Conservation (phyloP, 2,797 vertebrate species). For the Cuculus canorus region DNA sequence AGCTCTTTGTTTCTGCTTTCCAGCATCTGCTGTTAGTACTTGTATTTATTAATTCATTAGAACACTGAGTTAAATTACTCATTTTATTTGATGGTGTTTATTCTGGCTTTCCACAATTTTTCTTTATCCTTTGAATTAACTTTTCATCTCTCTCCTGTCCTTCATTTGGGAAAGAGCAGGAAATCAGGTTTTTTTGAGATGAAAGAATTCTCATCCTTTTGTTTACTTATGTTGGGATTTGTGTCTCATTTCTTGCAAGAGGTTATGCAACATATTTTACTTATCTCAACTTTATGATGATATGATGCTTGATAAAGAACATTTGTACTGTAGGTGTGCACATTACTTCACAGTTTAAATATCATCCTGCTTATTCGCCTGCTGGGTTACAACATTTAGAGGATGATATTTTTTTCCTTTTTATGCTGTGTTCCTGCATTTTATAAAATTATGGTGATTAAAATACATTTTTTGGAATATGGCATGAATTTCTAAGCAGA, state of each 20-base stretch:
- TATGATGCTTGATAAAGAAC: neutral
- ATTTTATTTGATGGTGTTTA: neutral
- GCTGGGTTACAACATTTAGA: neutral
- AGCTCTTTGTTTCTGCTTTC: neutral
- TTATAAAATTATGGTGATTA: neutral
- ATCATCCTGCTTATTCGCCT: constrained; percentile 8
- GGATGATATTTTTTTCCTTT: neutral
- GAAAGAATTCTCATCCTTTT: neutral
- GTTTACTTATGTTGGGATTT: neutral
- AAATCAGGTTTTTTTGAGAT: too few relatives aligned
- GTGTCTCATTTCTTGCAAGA: neutral
- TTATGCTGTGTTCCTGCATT: neutral
- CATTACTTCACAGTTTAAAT: neutral
- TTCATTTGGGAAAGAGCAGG: neutral
- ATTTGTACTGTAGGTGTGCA: neutral
- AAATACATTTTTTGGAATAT: neutral
- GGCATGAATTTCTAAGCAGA: neutral
- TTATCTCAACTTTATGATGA: neutral
- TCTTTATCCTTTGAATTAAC: neutral
- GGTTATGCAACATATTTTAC: neutral
- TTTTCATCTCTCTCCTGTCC: neutral
- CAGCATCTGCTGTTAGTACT: neutral
- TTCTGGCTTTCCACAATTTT: neutral
- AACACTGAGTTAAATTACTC: neutral
- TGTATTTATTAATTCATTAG: neutral